A percentile compares a stretch with the other conserved stretches of the same genome.
These are phyloP conservation scores for Spongilla lacustris DNA, from an alignment of 37 sponge, comb jelly and placozoan genomes.

Conservation along the genomic window DNA sequence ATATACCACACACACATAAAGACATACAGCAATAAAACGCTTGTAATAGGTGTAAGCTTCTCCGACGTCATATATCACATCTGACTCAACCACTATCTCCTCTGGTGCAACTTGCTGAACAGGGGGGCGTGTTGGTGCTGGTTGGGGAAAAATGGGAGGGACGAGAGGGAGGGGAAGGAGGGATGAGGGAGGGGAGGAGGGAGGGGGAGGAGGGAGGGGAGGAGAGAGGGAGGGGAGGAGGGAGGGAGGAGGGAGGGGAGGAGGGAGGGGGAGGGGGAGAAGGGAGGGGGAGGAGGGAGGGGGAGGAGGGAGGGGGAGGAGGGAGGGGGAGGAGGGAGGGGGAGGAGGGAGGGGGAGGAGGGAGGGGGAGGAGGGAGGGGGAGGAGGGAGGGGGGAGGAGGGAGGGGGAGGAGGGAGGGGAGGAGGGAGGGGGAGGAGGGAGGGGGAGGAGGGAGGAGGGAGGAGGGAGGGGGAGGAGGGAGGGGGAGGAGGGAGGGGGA, in stretches of 20 bases:
- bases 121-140: background rate
- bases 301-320: background rate
- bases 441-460: background rate
- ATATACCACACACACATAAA: background rate
- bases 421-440: background rate
- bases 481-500: background rate
- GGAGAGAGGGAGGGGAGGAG: background rate
- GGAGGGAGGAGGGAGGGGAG: background rate
- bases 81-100: background rate
- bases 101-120: background rate
- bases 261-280: conserved; percentile 3
- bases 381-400: background rate
- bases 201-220: background rate
- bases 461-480: no score
- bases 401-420: background rate
- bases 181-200: background rate
- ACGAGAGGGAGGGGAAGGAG: no score
- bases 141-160: background rate
- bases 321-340: background rate
- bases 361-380: background rate
- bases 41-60: conserved; percentile 62
- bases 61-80: conserved; percentile 51
- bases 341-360: background rate
- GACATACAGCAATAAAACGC: conserved; percentile 40
- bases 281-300: background rate